These are phyloP conservation scores for Gnathonemus echidnorhynchus DNA, from an alignment of 2,113 vertebrate genomes.

Conservation along the genomic window DNA sequence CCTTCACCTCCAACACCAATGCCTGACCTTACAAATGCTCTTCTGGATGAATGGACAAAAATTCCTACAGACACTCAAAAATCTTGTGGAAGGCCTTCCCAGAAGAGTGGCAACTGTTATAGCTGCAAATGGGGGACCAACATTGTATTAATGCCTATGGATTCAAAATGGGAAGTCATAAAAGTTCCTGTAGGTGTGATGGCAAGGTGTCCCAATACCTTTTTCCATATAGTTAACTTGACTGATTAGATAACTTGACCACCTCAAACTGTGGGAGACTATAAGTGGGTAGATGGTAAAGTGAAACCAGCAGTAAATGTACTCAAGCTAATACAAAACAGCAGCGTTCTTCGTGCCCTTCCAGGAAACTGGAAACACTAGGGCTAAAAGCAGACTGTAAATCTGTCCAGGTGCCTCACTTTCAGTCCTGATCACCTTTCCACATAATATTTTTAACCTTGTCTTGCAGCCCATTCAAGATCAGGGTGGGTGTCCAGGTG, in stretches of 20 bases:
- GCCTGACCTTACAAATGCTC: neutral
- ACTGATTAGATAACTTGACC: neutral
- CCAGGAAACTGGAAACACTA: neutral
- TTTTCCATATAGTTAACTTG: neutral
- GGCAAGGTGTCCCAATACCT: neutral
- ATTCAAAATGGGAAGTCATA: neutral
- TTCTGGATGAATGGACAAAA: neutral
- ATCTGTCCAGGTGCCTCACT: neutral
- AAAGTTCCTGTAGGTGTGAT: neutral
- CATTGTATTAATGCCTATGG: neutral
- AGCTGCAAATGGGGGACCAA: neutral
- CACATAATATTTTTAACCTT: neutral
- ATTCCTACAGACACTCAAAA: neutral
- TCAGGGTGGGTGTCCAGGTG: neutral
- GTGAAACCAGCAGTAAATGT: neutral
- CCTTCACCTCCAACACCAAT: neutral
- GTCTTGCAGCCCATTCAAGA: conserved; percentile 7
- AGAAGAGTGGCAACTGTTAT: neutral
- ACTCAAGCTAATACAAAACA: neutral
- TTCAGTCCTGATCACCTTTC: conserved; percentile 4
- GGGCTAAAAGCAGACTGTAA: neutral
- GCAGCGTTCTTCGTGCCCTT: neutral
- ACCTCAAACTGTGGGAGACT: neutral
- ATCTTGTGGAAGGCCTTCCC: neutral
- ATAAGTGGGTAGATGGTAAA: neutral